Evolutionary conservation across 2,113 vertebrate genomes (phyloP), one percentile per base, ranked within the genome.

Genomic region (Oenanthe melanoleuca): DNA sequence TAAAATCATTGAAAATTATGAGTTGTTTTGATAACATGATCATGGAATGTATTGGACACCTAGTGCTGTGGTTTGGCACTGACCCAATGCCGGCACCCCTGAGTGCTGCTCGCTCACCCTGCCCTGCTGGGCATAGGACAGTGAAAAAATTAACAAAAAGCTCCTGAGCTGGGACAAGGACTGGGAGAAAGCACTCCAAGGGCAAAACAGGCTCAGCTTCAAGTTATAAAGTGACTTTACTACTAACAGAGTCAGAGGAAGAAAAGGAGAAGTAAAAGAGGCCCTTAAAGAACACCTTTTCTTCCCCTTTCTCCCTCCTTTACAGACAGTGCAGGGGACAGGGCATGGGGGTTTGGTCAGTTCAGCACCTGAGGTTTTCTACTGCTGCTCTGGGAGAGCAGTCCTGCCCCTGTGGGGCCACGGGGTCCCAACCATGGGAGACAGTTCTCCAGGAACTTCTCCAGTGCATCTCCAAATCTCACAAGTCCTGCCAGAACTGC

Each of bases 341-440:
- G 14, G 9, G 10, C 24, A 14, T 50, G 49, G 49, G 49, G 50
- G 25, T 52, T 26, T 52, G 50, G 25, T 26, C 25, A 26, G 14
- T 16, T 52, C 50, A 52, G 25, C 49, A 50, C 49, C 24, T 26
- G 49, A 53, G 21, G 16, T 45, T 45, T 66, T 37, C 21, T 56
- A 20, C 15, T 2, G 3, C 26, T 31, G 63, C 63, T 33, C 26
- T 17, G 53, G 16, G 8, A 45, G 21, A 37, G 8, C 16, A 56
- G 33, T 37, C 21, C 16, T 20, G 38, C 4, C 12, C 22, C 21
- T 80, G 26, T 16, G 16, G 25, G 9, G 5, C 9, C 1, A 0
- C 31, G 40, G 10, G 19, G 16, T 31, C n/a, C 26, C 12, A 66
- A 12, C 33, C 25, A 37, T 0, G 7, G 15, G 25, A 25, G 9